Base-by-base conservation (phyloP, 2,888 invertebrate genomes). In the Drosophila suboccidentalis region DNA sequence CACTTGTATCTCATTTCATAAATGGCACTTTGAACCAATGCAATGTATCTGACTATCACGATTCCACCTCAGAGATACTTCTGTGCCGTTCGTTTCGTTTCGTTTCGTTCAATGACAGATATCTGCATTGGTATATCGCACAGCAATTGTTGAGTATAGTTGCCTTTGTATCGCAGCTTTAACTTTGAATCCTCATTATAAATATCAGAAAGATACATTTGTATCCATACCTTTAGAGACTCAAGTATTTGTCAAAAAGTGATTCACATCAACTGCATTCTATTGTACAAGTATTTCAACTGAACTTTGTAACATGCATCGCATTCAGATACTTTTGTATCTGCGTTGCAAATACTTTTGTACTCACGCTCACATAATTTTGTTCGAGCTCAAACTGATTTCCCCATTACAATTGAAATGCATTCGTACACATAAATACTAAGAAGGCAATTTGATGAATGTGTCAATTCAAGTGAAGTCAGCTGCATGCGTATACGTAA, bases 181-280 rank as follows among this genome's bases (percentile, higher is more conserved):
- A 51, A 39, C 51, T 43, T n/a, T 32, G 32, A 34, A n/a, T 19
- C n/a, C n/a, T 43, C 43, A 43, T 43, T 43, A 55, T 55, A 34
- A 43, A 39, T 53, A 6, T 13, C 19, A 34, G n/a, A 36, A 36
- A 50, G 50, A 29, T 17, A 13, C 32, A 11, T 32, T 49, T 29
- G 26, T 29, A 10, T 13, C 26, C 15, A 4, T 19, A n/a, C 26
- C 46, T 13, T 26, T 19, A 9, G 46, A 8, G 13, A 26, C 22
- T 17, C 32, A 49, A 6, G 11, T 32, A 11, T 32, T 32, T 32
- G 3, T 29, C 15, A 32, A 11, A 32, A 11, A 17, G 5, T 19
- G 49, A 49, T 49, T 17, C 49, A 49, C 13, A 49, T 49, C 32
- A 34, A 32, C 13, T 17, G 17, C 49, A 19, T 11, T 34, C 13